A percentile compares a stretch with the other conserved stretches of the same genome.
Evolutionary conservation across 2,113 vertebrate species (phyloP).

Genomic region (Martes martes): DNA sequence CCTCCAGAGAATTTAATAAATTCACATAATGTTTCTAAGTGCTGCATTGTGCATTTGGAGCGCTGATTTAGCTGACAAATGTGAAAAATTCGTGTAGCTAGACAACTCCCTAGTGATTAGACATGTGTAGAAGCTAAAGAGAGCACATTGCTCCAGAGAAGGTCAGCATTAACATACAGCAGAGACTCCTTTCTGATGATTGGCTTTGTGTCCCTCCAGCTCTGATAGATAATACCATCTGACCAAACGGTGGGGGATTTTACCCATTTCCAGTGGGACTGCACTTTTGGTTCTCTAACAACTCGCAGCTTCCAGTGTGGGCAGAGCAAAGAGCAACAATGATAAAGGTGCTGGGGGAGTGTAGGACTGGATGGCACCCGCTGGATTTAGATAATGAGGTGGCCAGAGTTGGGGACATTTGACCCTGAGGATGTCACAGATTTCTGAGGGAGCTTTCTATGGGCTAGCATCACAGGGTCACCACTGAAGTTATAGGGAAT

Average conservation of each 20-base stretch:
- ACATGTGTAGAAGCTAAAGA: slow-evolving; percentile 55
- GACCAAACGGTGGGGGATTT: not conserved
- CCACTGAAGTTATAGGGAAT: not conserved
- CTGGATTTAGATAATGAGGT: not conserved
- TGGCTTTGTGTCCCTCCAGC: not conserved
- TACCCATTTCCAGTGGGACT: not conserved
- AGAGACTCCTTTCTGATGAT: not conserved
- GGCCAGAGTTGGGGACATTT: not conserved
- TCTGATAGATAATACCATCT: not conserved
- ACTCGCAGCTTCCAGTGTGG: not conserved
- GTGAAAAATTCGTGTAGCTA: slow-evolving; percentile 70
- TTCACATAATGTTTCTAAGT: slow-evolving; percentile 77
- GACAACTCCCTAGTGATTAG: slow-evolving; percentile 70
- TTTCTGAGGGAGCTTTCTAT: not conserved
- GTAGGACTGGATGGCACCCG: not conserved
- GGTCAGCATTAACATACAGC: slow-evolving; percentile 53
- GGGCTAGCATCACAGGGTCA: not conserved
- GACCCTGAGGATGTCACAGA: not conserved
- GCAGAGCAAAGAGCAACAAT: not conserved
- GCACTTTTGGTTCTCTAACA: not conserved
- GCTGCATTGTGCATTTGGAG: slow-evolving; percentile 75
- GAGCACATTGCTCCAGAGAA: slow-evolving; percentile 43
- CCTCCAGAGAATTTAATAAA: slow-evolving; percentile 80
- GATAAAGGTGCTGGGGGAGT: not conserved
- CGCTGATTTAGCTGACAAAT: slow-evolving; percentile 76